phyloP scores from a whole-genome alignment of 2,113 vertebrate genomes.

The Lepus americanus region DNA sequence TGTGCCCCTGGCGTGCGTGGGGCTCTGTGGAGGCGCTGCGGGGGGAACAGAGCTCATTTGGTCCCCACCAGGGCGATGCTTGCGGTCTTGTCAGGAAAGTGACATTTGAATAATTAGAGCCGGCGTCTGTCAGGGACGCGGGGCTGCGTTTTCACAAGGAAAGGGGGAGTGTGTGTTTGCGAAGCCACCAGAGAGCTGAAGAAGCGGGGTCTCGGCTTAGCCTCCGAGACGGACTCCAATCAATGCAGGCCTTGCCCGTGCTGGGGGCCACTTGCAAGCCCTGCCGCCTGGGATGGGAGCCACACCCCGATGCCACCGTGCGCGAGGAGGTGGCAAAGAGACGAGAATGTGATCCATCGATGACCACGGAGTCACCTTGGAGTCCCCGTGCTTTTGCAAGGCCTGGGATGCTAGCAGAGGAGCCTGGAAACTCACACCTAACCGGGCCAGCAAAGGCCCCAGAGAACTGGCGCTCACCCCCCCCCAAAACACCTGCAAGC shows the following conservation, averaged over 20 bases:
- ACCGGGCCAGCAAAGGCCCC: too few species aligned
- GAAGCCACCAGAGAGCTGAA: not conserved
- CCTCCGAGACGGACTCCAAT: not conserved
- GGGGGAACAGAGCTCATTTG: not conserved
- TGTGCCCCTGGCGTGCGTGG: not conserved
- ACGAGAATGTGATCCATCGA: fast-evolving
- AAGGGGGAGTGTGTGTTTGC: not conserved
- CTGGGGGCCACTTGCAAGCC: fast-evolving
- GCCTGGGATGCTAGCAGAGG: not conserved
- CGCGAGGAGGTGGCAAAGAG: not conserved
- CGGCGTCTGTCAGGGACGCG: not conserved
- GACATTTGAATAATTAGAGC: constrained; percentile 28
- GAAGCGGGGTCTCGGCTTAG: not conserved
- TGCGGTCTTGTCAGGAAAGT: not conserved
- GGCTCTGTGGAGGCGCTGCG: not conserved
- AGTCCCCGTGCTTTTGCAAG: too few species aligned
- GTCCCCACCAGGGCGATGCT: not conserved
- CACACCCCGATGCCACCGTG: fast-evolving
- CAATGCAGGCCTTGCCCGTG: fast-evolving
- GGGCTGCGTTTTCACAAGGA: not conserved
- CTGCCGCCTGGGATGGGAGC: too few species aligned
- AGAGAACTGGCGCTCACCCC: not conserved
- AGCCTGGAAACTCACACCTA: not conserved
- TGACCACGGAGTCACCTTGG: not conserved
- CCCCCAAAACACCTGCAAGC: fast-evolving